Percentiles rank a stretch among this genome's conserved stretches.
Evolutionary conservation across 1,140 invertebrate species (phyloP).

Genomic region (Pseudomyrmex gracilis): DNA sequence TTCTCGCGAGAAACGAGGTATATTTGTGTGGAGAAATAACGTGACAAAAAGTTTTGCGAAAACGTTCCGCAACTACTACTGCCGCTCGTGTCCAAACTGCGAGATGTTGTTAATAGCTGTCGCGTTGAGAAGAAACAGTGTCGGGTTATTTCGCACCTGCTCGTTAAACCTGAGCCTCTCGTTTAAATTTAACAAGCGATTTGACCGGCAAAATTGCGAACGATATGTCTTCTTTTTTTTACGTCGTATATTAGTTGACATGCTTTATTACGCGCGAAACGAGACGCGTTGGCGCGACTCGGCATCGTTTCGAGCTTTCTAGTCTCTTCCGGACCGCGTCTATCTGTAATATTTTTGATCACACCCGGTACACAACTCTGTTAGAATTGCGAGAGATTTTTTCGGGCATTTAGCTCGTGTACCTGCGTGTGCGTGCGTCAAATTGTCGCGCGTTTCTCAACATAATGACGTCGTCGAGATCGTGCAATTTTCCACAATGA

Average conservation of each 20-base stretch:
- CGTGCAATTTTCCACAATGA: not conserved
- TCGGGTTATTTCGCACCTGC: slow-evolving; percentile 2
- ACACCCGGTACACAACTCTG: not conserved
- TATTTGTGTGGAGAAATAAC: not conserved
- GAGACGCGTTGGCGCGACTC: not conserved
- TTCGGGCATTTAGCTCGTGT: not conserved
- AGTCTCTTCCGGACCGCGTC: too few relatives aligned
- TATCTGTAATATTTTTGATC: too few relatives aligned
- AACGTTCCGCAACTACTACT: not conserved
- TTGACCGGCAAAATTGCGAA: slow-evolving; percentile 1
- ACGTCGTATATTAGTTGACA: not conserved
- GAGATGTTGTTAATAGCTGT: slow-evolving; percentile 21
- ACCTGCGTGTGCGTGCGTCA: not conserved
- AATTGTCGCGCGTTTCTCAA: slow-evolving; percentile 8
- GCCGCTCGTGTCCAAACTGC: not conserved
- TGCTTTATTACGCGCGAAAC: slow-evolving; percentile 48
- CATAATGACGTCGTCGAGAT: not conserved
- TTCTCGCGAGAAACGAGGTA: too few relatives aligned
- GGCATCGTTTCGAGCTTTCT: too few relatives aligned
- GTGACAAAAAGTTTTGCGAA: not conserved
- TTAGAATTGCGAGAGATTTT: not conserved
- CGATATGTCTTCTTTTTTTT: slow-evolving; percentile 6
- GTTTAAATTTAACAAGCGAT: slow-evolving; percentile 43
- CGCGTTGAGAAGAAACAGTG: slow-evolving; percentile 10
- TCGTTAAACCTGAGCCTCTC: slow-evolving; percentile 24